Base-by-base conservation (phyloP, 2,888 invertebrate species). In the Heliconius ethilla region DNA sequence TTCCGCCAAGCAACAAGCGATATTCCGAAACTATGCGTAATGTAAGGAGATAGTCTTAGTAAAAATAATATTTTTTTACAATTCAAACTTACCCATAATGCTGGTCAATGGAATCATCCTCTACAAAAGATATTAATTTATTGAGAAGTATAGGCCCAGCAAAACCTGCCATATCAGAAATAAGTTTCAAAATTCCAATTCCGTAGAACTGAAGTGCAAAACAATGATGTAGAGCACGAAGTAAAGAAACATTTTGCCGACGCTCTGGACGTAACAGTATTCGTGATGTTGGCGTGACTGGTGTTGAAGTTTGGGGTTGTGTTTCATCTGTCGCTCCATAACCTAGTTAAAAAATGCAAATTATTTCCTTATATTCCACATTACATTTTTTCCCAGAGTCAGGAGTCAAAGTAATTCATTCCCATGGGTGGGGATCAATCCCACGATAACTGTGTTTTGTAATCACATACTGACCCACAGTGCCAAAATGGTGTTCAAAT, bases 131-230 rank as follows among this genome's bases (percentile, higher is more conserved):
- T 3, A 99, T 96, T 45, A 99, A 93, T 85, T 95, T 96, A 87
- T 98, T 98, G 1, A 99, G 94, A 55, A 99, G 92, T 79, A 99
- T 90, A 0, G 99, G 99, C 0, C 98, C 98, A 29, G 97, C 97
- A 92, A 99, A 99, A 2, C 97, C 97, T 4, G 97, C 95, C 85
- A 96, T 95, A 87, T 99, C 99, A 0, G 97, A 96, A 9, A 97
- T 87, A 67, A 99, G 95, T 89, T 98, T 97, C 18, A 98, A 90
- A 77, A 98, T 86, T 55, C 98, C 99, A 84, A 99, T 96, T 66
- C 96, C 95, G 87, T 98, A 98, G 92, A 98, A 98, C 87, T 97
- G 96, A 76, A 96, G 87, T 67, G 97, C 98, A 87, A 98, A 98
- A 84, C 96, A 96, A 78, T 93, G 94, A 88, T 98, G 97, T 69